phyloP scores from a whole-genome alignment of 2,797 vertebrate genomes.

The Arctocebus calabarensis region DNA sequence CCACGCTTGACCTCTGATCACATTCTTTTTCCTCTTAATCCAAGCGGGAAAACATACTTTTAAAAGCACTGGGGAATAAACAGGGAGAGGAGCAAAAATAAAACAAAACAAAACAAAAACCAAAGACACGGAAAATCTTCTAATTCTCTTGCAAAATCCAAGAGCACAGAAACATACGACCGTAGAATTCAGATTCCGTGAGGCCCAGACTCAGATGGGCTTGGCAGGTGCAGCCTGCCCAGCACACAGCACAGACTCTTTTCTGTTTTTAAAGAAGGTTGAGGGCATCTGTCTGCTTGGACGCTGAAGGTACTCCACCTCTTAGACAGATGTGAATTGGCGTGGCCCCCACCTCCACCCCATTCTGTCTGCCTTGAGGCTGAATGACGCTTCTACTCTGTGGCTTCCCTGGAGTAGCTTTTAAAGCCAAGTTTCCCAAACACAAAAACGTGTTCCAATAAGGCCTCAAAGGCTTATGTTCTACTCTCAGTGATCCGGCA shows the following conservation, averaged over 20 bases:
- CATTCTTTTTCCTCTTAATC: neutral
- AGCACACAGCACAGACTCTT: accelerated
- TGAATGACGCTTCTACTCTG: neutral
- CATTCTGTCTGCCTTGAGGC: neutral
- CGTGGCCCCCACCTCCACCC: neutral
- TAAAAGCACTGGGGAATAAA: neutral
- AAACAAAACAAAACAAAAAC: neutral
- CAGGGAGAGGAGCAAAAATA: neutral
- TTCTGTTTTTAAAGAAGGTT: accelerated
- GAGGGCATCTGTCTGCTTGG: neutral
- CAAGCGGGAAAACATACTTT: slow-evolving; percentile 14
- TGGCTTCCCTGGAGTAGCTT: neutral
- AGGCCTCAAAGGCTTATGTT: neutral
- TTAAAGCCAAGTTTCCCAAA: slow-evolving; percentile 14
- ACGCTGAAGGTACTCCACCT: neutral
- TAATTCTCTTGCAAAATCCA: neutral
- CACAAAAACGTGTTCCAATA: neutral
- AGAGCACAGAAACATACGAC: neutral
- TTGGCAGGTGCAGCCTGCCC: accelerated
- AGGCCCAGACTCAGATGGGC: accelerated
- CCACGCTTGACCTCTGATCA: neutral
- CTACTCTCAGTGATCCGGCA: neutral
- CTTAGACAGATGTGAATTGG: neutral
- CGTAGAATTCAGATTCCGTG: neutral
- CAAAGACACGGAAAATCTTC: neutral